Evolutionary conservation across 2,888 invertebrate species (phyloP).

Genomic region (Caenorhabditis sulstoni): DNA sequence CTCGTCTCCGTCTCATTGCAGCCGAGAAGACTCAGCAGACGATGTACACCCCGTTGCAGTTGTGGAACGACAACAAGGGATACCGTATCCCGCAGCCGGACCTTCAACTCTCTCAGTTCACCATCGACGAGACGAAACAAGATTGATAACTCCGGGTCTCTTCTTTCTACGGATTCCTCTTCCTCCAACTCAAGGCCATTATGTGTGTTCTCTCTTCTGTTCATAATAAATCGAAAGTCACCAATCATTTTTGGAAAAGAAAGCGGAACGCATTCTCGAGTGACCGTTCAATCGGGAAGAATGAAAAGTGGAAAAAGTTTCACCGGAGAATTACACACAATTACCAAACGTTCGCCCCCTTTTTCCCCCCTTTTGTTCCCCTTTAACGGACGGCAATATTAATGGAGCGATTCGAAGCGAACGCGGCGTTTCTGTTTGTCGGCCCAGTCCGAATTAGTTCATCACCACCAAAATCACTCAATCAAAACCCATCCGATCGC

Average conservation of each 20-base stretch:
- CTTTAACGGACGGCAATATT: conserved; percentile 33
- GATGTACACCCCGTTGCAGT: conserved; percentile 70
- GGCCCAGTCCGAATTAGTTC: not conserved
- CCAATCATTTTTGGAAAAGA: conserved; percentile 18
- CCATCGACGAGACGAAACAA: conserved; percentile 50
- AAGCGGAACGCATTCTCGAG: conserved; percentile 8
- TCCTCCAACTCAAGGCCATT: conserved; percentile 18
- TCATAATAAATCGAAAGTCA: conserved; percentile 47
- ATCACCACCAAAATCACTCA: conserved; percentile 14
- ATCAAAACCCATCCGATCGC: conserved; percentile 25
- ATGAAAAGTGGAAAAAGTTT: conserved; percentile 10
- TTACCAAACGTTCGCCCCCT: conserved; percentile 7
- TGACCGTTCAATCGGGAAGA: too few species aligned
- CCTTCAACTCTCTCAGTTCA: conserved; percentile 43
- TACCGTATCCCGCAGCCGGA: conserved; percentile 54
- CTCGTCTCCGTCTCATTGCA: conserved; percentile 67
- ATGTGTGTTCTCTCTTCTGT: not conserved
- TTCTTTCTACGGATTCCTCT: conserved; percentile 26
- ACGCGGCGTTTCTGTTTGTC: conserved; percentile 11
- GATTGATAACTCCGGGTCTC: conserved; percentile 31
- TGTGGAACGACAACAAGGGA: conserved; percentile 70
- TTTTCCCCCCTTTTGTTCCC: conserved; percentile 15
- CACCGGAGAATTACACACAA: conserved; percentile 33
- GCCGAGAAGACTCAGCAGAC: conserved; percentile 69
- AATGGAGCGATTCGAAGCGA: conserved; percentile 36